Evolutionary conservation across 2,797 vertebrate genomes (phyloP).

Genomic region (Picus viridis): DNA sequence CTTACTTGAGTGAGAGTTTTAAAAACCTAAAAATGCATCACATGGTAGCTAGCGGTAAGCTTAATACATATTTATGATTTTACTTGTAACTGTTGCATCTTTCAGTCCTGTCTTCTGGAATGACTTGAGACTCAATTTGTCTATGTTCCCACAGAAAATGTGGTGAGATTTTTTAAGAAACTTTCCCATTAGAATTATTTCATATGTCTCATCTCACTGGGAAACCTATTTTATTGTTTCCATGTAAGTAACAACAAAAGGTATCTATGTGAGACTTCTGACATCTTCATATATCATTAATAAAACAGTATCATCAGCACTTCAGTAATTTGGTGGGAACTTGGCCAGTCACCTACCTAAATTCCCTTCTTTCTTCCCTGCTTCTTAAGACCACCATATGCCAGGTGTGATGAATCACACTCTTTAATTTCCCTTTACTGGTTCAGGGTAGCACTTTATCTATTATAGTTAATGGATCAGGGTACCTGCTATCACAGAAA

Average conservation of each 20-base stretch:
- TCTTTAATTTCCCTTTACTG: neutral
- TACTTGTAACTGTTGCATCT: neutral
- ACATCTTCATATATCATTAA: neutral
- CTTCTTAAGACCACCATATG: neutral
- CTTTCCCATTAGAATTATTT: neutral
- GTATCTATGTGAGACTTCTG: too few relatives aligned
- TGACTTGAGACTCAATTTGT: neutral
- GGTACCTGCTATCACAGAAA: neutral
- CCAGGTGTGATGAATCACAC: neutral
- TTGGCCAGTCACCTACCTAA: neutral
- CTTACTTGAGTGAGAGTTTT: neutral
- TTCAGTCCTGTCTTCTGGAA: neutral
- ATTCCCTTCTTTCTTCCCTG: neutral
- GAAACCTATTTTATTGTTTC: neutral
- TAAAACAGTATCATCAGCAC: accelerated
- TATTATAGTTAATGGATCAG: neutral
- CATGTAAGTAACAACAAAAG: neutral
- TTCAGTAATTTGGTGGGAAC: neutral
- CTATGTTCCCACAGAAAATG: neutral
- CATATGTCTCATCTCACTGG: neutral
- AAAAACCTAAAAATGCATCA: neutral
- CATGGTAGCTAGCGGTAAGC: neutral
- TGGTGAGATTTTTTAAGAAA: neutral
- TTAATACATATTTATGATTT: neutral
- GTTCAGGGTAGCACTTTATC: neutral